A percentile compares a stretch with the other conserved stretches of the same genome.
Evolutionary conservation across 2,888 invertebrate species (phyloP).

Genomic region (Sphaerophoria rueppellii): DNA sequence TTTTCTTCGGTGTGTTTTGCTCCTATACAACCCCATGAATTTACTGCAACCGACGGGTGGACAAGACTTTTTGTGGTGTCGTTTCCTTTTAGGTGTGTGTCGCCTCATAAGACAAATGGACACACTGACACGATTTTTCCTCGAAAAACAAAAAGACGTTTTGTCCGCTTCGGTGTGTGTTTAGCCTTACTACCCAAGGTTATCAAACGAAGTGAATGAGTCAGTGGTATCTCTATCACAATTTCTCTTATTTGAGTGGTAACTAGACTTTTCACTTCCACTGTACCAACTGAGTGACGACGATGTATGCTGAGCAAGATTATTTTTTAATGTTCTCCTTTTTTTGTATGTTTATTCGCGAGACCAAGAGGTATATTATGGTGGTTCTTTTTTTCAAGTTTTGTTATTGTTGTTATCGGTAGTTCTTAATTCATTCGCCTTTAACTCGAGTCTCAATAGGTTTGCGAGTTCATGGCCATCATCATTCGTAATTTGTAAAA

Average conservation of each 20-base stretch:
- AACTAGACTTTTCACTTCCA: neutral
- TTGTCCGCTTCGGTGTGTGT: too few relatives aligned
- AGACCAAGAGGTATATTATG: conserved; percentile 50
- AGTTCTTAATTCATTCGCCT: conserved; percentile 54
- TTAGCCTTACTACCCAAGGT: too few relatives aligned
- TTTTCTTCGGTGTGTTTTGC: too few relatives aligned
- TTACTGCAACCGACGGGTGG: too few relatives aligned
- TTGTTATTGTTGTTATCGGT: conserved; percentile 13
- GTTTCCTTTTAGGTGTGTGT: too few relatives aligned
- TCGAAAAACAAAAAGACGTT: too few relatives aligned
- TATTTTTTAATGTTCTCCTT: conserved; percentile 13
- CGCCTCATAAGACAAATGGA: too few relatives aligned
- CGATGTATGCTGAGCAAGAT: conserved; percentile 50
- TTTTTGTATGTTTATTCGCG: conserved; percentile 58
- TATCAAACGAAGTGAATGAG: too few relatives aligned
- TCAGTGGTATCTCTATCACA: too few relatives aligned
- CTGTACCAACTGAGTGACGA: conserved; percentile 17
- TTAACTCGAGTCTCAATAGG: conserved; percentile 54
- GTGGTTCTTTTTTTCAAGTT: conserved; percentile 44
- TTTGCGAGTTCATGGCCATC: conserved; percentile 68
- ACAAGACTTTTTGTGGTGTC: too few relatives aligned
- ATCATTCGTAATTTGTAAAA: conserved; percentile 59
- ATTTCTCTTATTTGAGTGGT: neutral
- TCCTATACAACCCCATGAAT: too few relatives aligned
- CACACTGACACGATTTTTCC: too few relatives aligned